Conservation (phyloP, 2,888 invertebrate species). For the Lingula anatina region DNA sequence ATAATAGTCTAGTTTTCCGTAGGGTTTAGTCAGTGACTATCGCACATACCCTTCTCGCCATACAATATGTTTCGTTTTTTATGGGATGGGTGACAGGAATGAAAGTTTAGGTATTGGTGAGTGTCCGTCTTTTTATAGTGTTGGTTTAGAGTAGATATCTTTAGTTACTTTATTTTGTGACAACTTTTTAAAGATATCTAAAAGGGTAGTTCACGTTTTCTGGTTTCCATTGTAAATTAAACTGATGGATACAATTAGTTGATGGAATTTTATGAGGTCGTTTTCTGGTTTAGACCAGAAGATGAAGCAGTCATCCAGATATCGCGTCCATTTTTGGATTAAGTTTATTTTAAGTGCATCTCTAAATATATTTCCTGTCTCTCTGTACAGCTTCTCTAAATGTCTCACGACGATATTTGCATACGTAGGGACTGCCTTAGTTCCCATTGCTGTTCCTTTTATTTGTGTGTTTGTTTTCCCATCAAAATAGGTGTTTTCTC, state of each 20-base stretch:
- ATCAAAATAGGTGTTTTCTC: constrained; percentile 9
- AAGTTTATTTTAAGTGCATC: not conserved
- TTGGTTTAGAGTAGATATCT: constrained; percentile 7
- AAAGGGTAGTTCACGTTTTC: constrained; percentile 4
- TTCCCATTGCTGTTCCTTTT: constrained; percentile 13
- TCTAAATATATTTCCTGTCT: constrained; percentile 1
- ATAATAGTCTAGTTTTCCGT: too few relatives aligned
- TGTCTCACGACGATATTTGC: constrained; percentile 8
- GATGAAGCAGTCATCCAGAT: constrained; percentile 11
- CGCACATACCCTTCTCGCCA: too few relatives aligned
- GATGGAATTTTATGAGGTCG: constrained; percentile 1
- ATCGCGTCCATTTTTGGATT: constrained; percentile 7
- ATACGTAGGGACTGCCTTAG: constrained; percentile 10
- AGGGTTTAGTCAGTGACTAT: too few relatives aligned
- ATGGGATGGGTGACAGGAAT: constrained; percentile 8
- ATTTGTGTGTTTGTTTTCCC: constrained; percentile 6
- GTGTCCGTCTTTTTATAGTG: too few relatives aligned
- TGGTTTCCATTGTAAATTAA: constrained; percentile 7
- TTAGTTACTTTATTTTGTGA: not conserved
- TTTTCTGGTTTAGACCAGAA: constrained; percentile 1
- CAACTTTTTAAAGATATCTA: constrained; percentile 3
- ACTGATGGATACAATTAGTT: constrained; percentile 1
- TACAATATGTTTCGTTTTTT: constrained; percentile 7
- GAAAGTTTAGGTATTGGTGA: constrained; percentile 7
- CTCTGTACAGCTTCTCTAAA: constrained; percentile 1